A percentile compares a stretch with the other conserved stretches of the same genome.
phyloP scores from a whole-genome alignment of 2,888 invertebrate genomes.

The Melanostoma scalare region DNA sequence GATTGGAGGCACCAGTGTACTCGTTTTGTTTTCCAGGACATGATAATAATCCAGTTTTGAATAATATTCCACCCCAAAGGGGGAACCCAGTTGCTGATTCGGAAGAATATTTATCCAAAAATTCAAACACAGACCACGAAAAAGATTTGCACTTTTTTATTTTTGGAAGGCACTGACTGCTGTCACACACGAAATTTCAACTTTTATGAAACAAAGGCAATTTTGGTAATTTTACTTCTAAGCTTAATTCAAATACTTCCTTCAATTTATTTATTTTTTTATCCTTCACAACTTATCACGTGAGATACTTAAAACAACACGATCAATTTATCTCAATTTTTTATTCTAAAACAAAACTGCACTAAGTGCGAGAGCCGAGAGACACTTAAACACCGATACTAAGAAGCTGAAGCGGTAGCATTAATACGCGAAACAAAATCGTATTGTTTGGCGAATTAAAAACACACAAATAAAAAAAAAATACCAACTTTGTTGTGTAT shows the following conservation, averaged over 20 bases:
- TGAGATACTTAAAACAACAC: conserved; percentile 15
- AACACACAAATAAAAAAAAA: conserved; percentile 16
- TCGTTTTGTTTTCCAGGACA: conserved; percentile 74
- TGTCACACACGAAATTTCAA: conserved; percentile 4
- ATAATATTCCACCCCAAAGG: conserved; percentile 23
- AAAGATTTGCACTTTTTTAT: conserved; percentile 6
- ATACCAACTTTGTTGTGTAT: conserved; percentile 16
- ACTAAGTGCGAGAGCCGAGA: not conserved
- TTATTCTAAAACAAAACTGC: not conserved
- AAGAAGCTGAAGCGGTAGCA: conserved; percentile 26
- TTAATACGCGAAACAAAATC: conserved; percentile 20
- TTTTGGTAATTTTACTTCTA: not conserved
- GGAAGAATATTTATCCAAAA: conserved; percentile 45
- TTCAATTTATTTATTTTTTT: conserved; percentile 3
- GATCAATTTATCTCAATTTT: conserved; percentile 22
- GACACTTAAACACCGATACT: not conserved
- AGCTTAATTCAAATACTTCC: not conserved
- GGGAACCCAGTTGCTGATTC: conserved; percentile 22
- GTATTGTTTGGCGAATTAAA: conserved; percentile 16
- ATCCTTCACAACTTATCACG: conserved; percentile 25
- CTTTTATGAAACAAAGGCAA: conserved; percentile 10
- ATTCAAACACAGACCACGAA: conserved; percentile 33
- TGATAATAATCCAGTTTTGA: conserved; percentile 76
- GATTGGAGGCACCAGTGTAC: conserved; percentile 70
- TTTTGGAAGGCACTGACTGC: conserved; percentile 1